These are phyloP conservation scores for Limnephilus lunatus DNA, from an alignment of 2,888 invertebrate species.

Conservation along the genomic window DNA sequence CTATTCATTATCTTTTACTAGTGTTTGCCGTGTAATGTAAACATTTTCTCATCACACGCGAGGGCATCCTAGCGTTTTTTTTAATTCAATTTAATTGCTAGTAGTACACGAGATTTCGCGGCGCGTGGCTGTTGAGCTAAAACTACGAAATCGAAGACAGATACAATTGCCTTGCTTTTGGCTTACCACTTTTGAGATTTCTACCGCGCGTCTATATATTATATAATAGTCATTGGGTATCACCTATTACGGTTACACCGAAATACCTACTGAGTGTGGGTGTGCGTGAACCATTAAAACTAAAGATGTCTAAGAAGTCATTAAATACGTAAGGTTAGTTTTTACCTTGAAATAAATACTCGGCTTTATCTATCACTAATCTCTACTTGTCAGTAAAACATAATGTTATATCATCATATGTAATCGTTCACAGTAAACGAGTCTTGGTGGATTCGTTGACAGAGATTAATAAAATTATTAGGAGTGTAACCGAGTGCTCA, in stretches of 20 bases:
- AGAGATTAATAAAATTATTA: neutral
- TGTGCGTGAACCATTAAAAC: neutral
- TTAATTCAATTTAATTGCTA: too few species aligned
- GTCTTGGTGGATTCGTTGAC: neutral
- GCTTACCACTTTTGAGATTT: too few species aligned
- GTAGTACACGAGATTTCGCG: too few species aligned
- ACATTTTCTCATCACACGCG: too few species aligned
- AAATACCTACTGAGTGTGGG: neutral
- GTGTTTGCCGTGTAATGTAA: too few species aligned
- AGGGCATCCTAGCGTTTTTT: too few species aligned
- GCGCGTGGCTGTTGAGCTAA: too few species aligned
- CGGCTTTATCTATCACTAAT: neutral
- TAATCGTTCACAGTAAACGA: neutral
- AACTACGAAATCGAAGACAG: too few species aligned
- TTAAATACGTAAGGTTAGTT: neutral
- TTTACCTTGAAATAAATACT: neutral
- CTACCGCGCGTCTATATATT: too few species aligned
- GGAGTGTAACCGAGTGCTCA: neutral
- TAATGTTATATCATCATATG: neutral
- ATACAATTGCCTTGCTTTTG: too few species aligned
- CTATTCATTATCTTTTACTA: too few species aligned
- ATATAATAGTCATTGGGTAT: too few species aligned
- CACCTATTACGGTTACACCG: neutral
- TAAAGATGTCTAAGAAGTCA: neutral
- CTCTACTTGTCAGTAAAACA: neutral